These are phyloP conservation scores for Drosophila ananassae DNA, from an alignment of 1,140 invertebrate species.

Conservation along the genomic window DNA sequence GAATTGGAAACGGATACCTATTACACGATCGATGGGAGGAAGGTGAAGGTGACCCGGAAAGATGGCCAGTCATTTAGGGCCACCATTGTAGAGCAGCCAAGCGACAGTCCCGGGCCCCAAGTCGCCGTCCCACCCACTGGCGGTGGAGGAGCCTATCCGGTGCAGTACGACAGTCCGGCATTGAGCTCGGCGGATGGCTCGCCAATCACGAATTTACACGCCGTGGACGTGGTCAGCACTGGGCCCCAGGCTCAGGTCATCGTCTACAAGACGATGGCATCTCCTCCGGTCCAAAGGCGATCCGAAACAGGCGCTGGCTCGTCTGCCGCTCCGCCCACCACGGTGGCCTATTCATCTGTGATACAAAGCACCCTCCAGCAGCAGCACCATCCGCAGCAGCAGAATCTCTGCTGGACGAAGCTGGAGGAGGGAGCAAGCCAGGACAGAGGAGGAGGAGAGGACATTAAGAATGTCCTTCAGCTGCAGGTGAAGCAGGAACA, in stretches of 20 bases:
- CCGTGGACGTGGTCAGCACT: slow-evolving; percentile 62
- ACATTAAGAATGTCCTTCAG: slow-evolving; percentile 79
- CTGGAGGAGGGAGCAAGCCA: slow-evolving; percentile 48
- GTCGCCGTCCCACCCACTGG: slow-evolving; percentile 14
- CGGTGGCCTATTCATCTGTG: slow-evolving; percentile 83
- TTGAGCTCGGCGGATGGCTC: slow-evolving; percentile 77
- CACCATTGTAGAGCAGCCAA: slow-evolving; percentile 63
- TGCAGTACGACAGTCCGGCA: slow-evolving; percentile 74
- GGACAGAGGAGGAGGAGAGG: slow-evolving; percentile 4
- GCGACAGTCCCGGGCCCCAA: slow-evolving; percentile 52
- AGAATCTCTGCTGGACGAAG: slow-evolving; percentile 74
- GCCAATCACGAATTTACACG: slow-evolving; percentile 75
- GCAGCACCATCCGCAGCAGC: slow-evolving; percentile 47
- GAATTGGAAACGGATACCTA: slow-evolving; percentile 58
- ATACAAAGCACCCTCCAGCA: slow-evolving; percentile 83
- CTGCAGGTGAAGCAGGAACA: slow-evolving; percentile 80
- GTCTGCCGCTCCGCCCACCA: slow-evolving; percentile 65
- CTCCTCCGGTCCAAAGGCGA: slow-evolving; percentile 70
- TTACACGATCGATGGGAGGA: slow-evolving; percentile 69
- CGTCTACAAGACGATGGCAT: slow-evolving; percentile 80
- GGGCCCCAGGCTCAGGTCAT: slow-evolving; percentile 70
- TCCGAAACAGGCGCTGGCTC: slow-evolving; percentile 75
- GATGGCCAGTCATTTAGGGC: slow-evolving; percentile 62
- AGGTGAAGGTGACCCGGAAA: slow-evolving; percentile 67
- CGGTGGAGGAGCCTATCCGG: slow-evolving; percentile 66